Base-by-base conservation (phyloP, 2,797 vertebrate genomes). In the Myripristis jacobus region DNA sequence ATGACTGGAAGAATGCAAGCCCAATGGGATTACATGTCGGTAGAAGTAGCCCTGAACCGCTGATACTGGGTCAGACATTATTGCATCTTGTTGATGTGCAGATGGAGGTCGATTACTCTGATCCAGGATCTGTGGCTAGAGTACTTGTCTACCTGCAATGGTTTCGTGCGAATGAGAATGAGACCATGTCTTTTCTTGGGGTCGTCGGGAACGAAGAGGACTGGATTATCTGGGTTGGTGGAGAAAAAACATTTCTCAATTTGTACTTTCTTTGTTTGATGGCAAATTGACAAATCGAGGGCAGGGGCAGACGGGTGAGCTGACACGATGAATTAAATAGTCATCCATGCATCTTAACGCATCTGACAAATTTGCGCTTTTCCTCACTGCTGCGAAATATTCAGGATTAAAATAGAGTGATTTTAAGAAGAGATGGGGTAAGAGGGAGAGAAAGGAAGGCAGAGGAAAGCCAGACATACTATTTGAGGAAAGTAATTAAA, bases 341-440 rank as follows among this genome's bases (percentile, higher is more conserved):
- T 86, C 70, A 83, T n/a, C 69, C 89, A 84, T 93, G 92, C 88
- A 87, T 91, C 66, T 82, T 72, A 60, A 88, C 66, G 82, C 89
- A 46, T 57, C 55, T 77, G 90, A 77, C 91, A 93, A 91, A 94
- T 92, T 90, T 92, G 91, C 46, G 47, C 79, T 84, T 83, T 54
- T 87, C 87, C 88, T 88, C 87, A 87, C 66, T 57, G 87, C 77
- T 81, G 82, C 77, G 54, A 3, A 24, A 72, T 0, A 46, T 25
- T 7, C 36, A 55, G 56, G 44, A 22, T 13, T 2, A 8, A 56
- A 52, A 63, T 1, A 58, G 53, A 34, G 1, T 4, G n/a, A 60
- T 2, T 55, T 21, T 4, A 6, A 2, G 18, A 43, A 29, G 54
- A 62, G 19, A 0, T 41, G 9, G 4, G 36, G 43, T 48, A 48